A percentile compares a stretch with the other conserved stretches of the same genome.
phyloP scores from a whole-genome alignment of 2,797 vertebrate species.

The Coendou prehensilis region DNA sequence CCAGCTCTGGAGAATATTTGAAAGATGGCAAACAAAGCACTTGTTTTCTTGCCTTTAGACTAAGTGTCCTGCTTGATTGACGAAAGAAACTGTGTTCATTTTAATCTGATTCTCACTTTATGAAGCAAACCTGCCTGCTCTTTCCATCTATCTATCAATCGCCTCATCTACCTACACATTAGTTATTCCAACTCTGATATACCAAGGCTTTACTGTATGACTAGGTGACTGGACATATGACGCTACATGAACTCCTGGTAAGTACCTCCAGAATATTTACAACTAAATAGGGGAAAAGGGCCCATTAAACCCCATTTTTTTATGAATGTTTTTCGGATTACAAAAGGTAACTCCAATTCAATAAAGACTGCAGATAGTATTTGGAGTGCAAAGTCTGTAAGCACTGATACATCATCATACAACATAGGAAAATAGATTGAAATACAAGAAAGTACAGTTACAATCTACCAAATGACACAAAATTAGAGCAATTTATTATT shows the following conservation, averaged over 20 bases:
- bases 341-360: slow-evolving; percentile 84
- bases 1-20: neutral
- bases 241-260: neutral
- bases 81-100: neutral
- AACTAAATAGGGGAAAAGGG: neutral
- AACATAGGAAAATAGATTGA: slow-evolving; percentile 81
- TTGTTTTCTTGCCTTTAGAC: neutral
- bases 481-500: slow-evolving; percentile 88
- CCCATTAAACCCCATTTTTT: neutral
- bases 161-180: neutral
- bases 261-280: neutral
- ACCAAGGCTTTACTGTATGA: neutral
- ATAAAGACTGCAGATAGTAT: slow-evolving; percentile 77
- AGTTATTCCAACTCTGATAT: neutral
- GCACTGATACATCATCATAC: slow-evolving; percentile 78
- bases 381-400: slow-evolving; percentile 54
- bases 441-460: slow-evolving; percentile 88
- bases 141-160: neutral
- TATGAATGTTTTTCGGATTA: slow-evolving; percentile 81
- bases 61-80: neutral
- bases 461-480: slow-evolving; percentile 85
- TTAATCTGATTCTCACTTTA: neutral
- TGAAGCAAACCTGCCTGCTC: neutral
- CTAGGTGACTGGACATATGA: neutral
- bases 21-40: neutral